Evolutionary conservation across 1,140 invertebrate species (phyloP).

Genomic region (Drosophila baimaii): DNA sequence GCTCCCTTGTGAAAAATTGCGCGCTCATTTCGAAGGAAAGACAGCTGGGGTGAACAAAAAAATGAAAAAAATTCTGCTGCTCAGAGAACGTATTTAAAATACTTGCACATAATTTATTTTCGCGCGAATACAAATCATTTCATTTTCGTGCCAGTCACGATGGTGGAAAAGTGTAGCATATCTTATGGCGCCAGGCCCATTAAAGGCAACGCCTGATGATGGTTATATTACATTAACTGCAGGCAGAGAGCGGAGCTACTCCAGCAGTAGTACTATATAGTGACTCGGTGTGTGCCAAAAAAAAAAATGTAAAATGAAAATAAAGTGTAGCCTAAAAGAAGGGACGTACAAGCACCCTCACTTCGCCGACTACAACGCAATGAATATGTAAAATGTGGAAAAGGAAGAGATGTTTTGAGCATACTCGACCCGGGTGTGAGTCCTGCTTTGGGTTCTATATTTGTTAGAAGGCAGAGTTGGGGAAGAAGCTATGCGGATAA

Average conservation of each 20-base stretch:
- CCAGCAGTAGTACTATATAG: constrained; percentile 67
- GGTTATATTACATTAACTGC: constrained; percentile 80
- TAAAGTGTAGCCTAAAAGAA: constrained; percentile 70
- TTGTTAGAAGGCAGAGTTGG: not conserved
- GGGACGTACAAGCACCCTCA: constrained; percentile 2
- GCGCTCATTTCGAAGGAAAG: constrained; percentile 55
- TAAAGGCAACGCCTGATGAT: constrained; percentile 69
- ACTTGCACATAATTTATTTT: constrained; percentile 83
- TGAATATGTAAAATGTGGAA: constrained; percentile 68
- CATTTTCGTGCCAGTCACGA: constrained; percentile 79
- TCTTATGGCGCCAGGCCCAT: constrained; percentile 63
- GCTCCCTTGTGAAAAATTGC: constrained; percentile 64
- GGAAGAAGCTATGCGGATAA: not conserved
- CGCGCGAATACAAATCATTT: constrained; percentile 81
- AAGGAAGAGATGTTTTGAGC: not conserved
- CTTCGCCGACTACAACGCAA: constrained; percentile 45
- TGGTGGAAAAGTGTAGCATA: constrained; percentile 68
- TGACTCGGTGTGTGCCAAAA: constrained; percentile 68
- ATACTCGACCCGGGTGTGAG: constrained; percentile 18
- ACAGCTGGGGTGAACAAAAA: constrained; percentile 12
- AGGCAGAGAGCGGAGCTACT: constrained; percentile 47
- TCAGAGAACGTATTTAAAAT: constrained; percentile 77
- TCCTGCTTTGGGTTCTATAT: not conserved
- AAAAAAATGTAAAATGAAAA: constrained; percentile 69
- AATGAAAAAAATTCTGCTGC: constrained; percentile 38